These are phyloP conservation scores for Prionace glauca DNA, from an alignment of 2,797 vertebrate genomes.

Conservation along the genomic window DNA sequence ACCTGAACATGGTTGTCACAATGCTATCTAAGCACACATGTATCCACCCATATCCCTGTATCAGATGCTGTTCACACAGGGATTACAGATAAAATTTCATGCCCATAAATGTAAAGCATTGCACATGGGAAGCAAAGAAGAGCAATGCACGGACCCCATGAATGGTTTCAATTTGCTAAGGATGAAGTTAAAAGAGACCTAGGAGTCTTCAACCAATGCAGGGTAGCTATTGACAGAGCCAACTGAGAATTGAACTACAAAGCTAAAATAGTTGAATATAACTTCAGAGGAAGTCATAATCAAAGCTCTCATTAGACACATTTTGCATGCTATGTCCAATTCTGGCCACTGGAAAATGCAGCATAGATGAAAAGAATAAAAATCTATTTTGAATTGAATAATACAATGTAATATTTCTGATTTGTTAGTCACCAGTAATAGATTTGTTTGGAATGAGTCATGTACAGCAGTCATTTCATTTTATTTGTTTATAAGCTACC, in stretches of 20 bases:
- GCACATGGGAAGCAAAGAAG: background rate
- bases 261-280: background rate
- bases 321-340: background rate
- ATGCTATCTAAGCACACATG: background rate
- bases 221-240: background rate
- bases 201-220: background rate
- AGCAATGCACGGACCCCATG: background rate
- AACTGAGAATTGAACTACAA: background rate
- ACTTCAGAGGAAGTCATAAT: background rate
- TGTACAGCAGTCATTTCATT: background rate
- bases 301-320: background rate
- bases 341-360: background rate
- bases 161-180: background rate
- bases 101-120: background rate
- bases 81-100: background rate
- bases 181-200: slow-evolving; percentile 8
- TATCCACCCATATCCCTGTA: background rate
- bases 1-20: background rate
- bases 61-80: background rate
- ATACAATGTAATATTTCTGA: background rate
- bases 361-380: background rate
- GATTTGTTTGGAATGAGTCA: background rate
- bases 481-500: background rate
- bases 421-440: background rate
- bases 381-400: background rate